Conservation (phyloP, 2,113 vertebrate genomes). For the Ctenodactylus gundi region DNA sequence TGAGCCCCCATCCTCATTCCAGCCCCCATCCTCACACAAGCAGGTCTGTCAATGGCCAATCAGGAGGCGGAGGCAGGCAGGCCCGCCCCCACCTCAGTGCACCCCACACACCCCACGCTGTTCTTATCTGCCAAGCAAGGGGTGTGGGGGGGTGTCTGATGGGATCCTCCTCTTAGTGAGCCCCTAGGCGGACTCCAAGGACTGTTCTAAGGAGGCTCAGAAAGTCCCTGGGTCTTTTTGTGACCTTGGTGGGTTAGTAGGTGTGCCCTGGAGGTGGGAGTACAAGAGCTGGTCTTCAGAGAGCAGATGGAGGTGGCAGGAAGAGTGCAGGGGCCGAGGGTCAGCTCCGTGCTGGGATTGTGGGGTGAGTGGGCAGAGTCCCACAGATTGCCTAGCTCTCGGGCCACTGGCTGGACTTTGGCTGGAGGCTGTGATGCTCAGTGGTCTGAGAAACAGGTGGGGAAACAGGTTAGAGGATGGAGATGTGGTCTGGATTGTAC, state of each 20-base stretch:
- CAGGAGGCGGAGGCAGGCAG: not conserved
- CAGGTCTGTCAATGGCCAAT: not conserved
- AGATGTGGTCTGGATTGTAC: not conserved
- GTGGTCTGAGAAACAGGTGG: not conserved
- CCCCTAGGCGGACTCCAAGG: not conserved
- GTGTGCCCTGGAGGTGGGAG: not conserved
- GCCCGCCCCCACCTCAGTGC: rapidly evolving
- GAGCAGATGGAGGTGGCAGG: not conserved
- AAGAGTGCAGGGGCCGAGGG: not conserved
- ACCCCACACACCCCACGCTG: no score
- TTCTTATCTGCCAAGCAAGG: no score
- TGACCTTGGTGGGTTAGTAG: not conserved
- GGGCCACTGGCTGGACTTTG: not conserved
- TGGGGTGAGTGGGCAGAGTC: not conserved
- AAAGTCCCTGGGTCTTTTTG: not conserved
- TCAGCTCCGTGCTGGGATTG: not conserved
- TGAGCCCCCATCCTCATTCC: no score
- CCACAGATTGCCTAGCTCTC: not conserved
- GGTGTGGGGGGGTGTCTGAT: no score
- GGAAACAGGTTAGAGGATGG: not conserved
- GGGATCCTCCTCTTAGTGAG: no score
- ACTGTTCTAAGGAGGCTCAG: not conserved
- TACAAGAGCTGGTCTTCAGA: not conserved
- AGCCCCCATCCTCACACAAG: not conserved
- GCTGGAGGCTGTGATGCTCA: not conserved